A percentile compares a stretch with the other conserved stretches of the same genome.
phyloP scores from a whole-genome alignment of 2,888 invertebrate species.

The Phanerotoma sp. region DNA sequence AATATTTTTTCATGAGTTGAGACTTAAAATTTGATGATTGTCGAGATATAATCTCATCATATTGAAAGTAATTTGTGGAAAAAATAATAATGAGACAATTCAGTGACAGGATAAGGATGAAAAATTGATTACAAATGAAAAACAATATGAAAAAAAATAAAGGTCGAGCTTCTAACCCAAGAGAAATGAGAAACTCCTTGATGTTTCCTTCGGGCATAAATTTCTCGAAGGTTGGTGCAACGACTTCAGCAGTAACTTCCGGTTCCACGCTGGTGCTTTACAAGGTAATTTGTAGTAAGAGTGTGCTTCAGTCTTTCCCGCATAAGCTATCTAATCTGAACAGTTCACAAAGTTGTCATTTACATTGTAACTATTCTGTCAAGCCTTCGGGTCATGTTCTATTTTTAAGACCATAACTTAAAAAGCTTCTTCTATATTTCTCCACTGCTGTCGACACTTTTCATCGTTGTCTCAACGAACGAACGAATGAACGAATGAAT shows the following conservation, averaged over 20 bases:
- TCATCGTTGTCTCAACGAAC: not conserved
- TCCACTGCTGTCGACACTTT: not conserved
- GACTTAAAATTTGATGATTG: too few species aligned
- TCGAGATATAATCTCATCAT: too few species aligned
- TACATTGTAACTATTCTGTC: constrained; percentile 43
- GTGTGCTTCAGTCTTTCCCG: constrained; percentile 36
- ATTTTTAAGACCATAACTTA: not conserved
- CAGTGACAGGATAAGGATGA: too few species aligned
- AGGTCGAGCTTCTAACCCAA: constrained; percentile 2
- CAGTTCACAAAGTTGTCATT: constrained; percentile 51
- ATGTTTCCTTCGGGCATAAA: constrained; percentile 10
- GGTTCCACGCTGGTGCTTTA: constrained; percentile 35
- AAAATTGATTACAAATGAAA: too few species aligned
- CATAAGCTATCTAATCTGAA: constrained; percentile 45
- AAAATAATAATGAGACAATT: too few species aligned
- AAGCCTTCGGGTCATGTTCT: constrained; percentile 14
- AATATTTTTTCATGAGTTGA: too few species aligned
- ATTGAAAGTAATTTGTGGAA: too few species aligned
- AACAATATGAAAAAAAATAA: not conserved
- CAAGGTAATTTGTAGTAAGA: constrained; percentile 33
- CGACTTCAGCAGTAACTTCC: constrained; percentile 40
- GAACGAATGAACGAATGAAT: too few species aligned
- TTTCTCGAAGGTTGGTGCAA: constrained; percentile 11
- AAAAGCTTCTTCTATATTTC: not conserved
- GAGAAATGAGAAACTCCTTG: constrained; percentile 8